Evolutionary conservation across 2,888 invertebrate genomes (phyloP).

Genomic region (Lucinisca nassula): DNA sequence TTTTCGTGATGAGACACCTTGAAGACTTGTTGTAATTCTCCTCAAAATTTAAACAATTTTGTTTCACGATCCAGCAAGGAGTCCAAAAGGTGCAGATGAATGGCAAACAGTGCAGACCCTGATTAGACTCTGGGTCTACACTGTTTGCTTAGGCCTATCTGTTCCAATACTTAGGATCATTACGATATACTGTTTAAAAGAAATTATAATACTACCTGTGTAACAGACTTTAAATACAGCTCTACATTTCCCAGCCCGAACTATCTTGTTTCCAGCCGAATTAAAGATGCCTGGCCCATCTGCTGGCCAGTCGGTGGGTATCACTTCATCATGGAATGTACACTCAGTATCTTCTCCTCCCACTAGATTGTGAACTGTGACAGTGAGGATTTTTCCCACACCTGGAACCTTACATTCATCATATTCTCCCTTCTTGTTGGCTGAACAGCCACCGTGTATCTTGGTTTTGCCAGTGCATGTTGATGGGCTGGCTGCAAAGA

Average conservation of each 20-base stretch:
- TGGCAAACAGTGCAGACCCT: too few species aligned
- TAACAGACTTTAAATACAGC: neutral
- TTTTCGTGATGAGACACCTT: too few species aligned
- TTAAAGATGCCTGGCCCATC: neutral
- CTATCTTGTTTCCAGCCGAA: neutral
- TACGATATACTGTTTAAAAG: too few species aligned
- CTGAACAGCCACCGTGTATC: neutral
- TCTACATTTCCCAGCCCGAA: neutral
- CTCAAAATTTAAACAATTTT: too few species aligned
- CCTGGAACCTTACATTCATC: neutral
- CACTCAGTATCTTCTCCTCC: neutral
- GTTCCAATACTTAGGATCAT: too few species aligned
- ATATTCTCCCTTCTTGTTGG: neutral
- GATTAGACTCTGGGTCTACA: too few species aligned
- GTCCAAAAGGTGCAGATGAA: too few species aligned
- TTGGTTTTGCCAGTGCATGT: neutral
- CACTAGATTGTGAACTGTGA: neutral
- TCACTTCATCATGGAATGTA: neutral
- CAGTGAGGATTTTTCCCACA: neutral
- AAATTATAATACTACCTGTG: neutral
- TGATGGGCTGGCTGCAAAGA: neutral
- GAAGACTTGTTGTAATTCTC: too few species aligned
- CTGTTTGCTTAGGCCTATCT: too few species aligned
- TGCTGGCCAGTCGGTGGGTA: neutral
- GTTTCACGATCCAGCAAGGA: too few species aligned